Percentiles rank a stretch among this genome's conserved stretches.
Conservation (phyloP, 2,797 vertebrate species). For the Chelonia mydas region DNA sequence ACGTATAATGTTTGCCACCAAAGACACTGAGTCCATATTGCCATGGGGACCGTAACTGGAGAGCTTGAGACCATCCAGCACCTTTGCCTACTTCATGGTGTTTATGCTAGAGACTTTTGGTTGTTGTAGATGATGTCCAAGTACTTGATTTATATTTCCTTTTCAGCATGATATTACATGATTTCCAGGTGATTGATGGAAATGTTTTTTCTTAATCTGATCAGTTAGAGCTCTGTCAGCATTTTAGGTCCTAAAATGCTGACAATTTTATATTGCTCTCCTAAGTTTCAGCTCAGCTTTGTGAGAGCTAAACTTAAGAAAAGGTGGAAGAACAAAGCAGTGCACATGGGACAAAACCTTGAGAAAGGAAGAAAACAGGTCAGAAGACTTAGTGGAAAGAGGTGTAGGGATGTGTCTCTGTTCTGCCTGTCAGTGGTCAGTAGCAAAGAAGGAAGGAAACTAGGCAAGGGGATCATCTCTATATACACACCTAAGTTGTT, state of each 20-base stretch:
- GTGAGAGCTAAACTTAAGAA: background rate
- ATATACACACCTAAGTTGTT: background rate
- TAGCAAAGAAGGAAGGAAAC: background rate
- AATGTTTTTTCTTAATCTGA: background rate
- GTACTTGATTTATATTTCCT: background rate
- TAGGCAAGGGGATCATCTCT: background rate
- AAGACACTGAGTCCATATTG: background rate
- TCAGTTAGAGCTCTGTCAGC: background rate
- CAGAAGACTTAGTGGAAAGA: background rate
- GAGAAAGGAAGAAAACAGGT: background rate
- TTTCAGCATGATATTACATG: background rate
- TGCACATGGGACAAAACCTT: background rate
- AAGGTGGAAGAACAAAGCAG: background rate
- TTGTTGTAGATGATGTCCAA: background rate
- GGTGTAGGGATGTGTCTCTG: accelerated
- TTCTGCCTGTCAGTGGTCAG: background rate
- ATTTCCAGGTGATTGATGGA: background rate
- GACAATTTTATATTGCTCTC: background rate
- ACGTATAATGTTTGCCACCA: background rate
- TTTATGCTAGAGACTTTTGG: background rate
- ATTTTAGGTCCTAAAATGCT: background rate
- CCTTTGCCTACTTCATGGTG: background rate
- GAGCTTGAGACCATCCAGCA: background rate
- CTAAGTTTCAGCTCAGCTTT: background rate
- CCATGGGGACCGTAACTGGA: background rate